A percentile compares a stretch with the other conserved stretches of the same genome.
These are phyloP conservation scores for Imbricaverruca yamaguchii DNA, from an alignment of 2,888 invertebrate species.

Conservation along the genomic window DNA sequence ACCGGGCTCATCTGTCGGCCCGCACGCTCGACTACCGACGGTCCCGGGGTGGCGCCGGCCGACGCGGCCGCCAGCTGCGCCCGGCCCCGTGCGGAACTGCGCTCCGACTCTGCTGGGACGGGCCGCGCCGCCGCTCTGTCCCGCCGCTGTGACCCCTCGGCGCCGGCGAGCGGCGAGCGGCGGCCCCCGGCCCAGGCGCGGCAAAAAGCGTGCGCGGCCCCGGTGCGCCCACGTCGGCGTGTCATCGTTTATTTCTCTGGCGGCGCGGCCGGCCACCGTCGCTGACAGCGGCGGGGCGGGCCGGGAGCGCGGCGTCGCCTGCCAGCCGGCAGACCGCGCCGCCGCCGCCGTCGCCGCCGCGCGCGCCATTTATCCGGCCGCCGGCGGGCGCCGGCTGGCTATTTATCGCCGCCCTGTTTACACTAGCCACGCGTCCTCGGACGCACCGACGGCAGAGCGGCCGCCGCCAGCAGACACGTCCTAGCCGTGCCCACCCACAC, in stretches of 20 bases:
- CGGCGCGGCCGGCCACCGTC: neutral
- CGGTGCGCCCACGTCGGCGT: conserved; percentile 1
- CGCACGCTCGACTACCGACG: too few relatives aligned
- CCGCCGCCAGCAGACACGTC: neutral
- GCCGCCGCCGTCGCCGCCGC: neutral
- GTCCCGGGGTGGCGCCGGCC: too few relatives aligned
- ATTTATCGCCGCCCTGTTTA: conserved; percentile 11
- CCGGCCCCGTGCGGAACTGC: neutral
- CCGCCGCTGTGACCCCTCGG: neutral
- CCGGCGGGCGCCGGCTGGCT: neutral
- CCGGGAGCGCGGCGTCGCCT: neutral
- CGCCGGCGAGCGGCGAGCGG: neutral
- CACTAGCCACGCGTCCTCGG: conserved; percentile 7
- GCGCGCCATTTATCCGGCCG: neutral
- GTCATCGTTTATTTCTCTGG: conserved; percentile 18
- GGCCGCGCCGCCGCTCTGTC: neutral
- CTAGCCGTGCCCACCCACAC: neutral
- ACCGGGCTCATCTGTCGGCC: too few relatives aligned
- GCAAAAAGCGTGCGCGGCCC: neutral
- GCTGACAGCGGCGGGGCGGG: neutral
- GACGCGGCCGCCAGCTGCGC: neutral
- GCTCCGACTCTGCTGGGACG: neutral
- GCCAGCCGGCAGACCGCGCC: neutral
- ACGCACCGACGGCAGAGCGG: neutral
- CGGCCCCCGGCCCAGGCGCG: neutral